phyloP scores from a whole-genome alignment of 2,797 vertebrate species.

The Rhabdomys pumilio region DNA sequence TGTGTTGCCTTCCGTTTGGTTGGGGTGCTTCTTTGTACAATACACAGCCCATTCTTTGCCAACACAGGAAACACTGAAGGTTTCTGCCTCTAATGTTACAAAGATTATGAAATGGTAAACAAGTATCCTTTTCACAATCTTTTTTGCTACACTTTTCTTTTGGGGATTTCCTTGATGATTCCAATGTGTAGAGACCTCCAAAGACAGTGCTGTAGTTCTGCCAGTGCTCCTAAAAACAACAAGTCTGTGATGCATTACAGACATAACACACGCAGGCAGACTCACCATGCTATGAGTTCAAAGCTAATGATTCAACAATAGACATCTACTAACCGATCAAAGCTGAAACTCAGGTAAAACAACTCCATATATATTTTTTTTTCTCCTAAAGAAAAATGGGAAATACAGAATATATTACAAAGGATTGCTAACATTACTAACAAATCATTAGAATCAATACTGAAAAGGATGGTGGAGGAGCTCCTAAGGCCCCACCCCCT shows the following conservation, averaged over 20 bases:
- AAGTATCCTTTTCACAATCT: slow-evolving; percentile 21
- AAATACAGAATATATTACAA: slow-evolving; percentile 7
- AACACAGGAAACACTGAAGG: background rate
- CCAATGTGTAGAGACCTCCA: background rate
- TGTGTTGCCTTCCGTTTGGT: background rate
- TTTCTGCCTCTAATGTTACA: background rate
- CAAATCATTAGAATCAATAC: slow-evolving; percentile 31
- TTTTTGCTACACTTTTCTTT: background rate
- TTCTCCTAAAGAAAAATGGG: background rate
- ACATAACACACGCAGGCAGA: background rate
- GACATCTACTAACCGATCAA: background rate
- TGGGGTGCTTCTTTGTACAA: background rate
- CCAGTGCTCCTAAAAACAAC: background rate
- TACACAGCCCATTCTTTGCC: background rate
- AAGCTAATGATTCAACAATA: background rate
- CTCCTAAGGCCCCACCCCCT: background rate
- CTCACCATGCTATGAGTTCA: background rate
- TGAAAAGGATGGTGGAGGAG: background rate
- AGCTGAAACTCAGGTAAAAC: background rate
- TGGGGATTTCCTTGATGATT: slow-evolving; percentile 21
- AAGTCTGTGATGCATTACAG: background rate
- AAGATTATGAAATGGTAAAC: background rate
- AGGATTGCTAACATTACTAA: background rate
- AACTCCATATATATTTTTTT: background rate
- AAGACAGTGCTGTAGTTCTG: background rate